Base-by-base conservation (phyloP, 1,140 invertebrate genomes). In the Propsilocerus akamusi region DNA sequence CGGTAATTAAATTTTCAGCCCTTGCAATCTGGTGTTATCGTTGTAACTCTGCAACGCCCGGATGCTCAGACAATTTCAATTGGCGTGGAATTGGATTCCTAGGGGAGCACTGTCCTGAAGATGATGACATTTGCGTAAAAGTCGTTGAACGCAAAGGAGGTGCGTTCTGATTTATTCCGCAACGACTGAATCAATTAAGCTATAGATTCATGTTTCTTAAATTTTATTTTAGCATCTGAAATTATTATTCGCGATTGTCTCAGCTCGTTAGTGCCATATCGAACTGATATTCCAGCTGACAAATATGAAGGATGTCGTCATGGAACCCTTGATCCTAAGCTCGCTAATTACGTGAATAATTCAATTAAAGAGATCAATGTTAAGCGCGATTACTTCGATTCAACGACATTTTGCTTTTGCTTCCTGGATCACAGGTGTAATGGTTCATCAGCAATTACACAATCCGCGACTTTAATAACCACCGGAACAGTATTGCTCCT, bases 371-470 rank as follows among this genome's bases (percentile, higher is more conserved):
- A 93, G 64, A 67, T 89, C 34, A 88, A 93, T 63, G 76, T 91
- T 41, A 82, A 83, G 62, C 80, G 87, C 54, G 72, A 86, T 59
- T 78, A 85, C 67, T 93, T 82, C 59, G 83, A 86, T 57, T 74
- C 86, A 55, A 83, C 83, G 17, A 83, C 77, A 14, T 94, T 82
- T 75, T 93, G 90, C 62, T 90, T 93, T 58, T 94, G 90, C 61
- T 88, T 87, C 58, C 81, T 92, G 52, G 87, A 92, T 62, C 80
- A 93, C 58, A 75, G 87, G 57, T 94, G 90, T 65, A 94, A 94
- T 59, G 62, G 65, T 5, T 65, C 68, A 2, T 55, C 54, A 6
- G 53, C 49, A 25, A 26, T 61, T 1, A 51, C 32, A 10, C 28
- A 65, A 22, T 61, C 66, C 10, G 41, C 34, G 22, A 25, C 11